phyloP scores from a whole-genome alignment of 2,797 vertebrate species.

The Paramormyrops hopkinsi region DNA sequence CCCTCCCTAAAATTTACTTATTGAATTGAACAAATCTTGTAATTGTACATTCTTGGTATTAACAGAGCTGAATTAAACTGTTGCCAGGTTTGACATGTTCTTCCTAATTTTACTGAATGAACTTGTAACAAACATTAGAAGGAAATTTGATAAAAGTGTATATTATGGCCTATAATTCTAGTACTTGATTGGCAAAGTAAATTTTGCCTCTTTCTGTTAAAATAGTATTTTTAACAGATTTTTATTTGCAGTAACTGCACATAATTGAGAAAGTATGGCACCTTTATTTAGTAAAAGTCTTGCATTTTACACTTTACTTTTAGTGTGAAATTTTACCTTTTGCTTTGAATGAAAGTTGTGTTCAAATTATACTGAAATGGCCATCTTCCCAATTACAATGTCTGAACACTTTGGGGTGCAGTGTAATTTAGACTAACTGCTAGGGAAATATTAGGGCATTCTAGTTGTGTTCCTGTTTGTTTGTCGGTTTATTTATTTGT shows the following conservation, averaged over 20 bases:
- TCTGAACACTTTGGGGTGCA: constrained; percentile 38
- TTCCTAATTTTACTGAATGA: constrained; percentile 22
- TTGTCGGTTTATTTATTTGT: constrained; percentile 68
- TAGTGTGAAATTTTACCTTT: background rate
- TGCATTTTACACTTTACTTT: constrained; percentile 42
- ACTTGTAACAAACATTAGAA: constrained; percentile 26
- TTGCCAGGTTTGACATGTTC: constrained; percentile 23
- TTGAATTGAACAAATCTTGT: constrained; percentile 45
- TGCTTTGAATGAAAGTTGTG: constrained; percentile 29
- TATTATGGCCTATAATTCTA: constrained; percentile 4
- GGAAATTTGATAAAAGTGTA: constrained; percentile 4
- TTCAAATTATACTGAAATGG: constrained; percentile 30
- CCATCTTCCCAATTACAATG: constrained; percentile 20
- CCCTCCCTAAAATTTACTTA: constrained; percentile 6
- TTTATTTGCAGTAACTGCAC: background rate
- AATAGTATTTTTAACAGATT: background rate
- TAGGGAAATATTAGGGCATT: constrained; percentile 49
- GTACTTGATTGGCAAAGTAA: constrained; percentile 13
- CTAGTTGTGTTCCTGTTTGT: constrained; percentile 72
- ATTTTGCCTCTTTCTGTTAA: background rate
- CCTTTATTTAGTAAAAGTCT: constrained; percentile 33
- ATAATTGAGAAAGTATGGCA: constrained; percentile 30
- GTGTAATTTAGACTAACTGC: constrained; percentile 48
- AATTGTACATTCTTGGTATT: constrained; percentile 46
- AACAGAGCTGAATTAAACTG: constrained; percentile 34